Conservation (phyloP, 2,888 invertebrate genomes). For the Thereva unica region DNA sequence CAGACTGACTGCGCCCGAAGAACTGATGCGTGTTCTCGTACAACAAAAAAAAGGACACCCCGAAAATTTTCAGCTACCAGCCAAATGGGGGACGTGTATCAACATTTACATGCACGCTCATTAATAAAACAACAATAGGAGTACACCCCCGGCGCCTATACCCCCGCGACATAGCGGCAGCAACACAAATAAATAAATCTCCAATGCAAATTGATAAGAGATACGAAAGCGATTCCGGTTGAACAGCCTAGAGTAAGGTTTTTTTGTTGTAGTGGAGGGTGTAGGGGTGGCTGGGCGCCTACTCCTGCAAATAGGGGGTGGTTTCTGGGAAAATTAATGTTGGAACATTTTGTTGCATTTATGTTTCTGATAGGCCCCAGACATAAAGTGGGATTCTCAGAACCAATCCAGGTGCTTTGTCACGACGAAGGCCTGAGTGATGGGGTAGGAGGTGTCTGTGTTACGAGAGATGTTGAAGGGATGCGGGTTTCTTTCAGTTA, state of each 20-base stretch:
- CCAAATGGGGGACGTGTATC: constrained; percentile 7
- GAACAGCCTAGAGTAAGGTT: constrained; percentile 1
- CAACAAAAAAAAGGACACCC: not conserved
- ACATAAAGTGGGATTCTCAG: too few species aligned
- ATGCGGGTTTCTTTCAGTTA: too few species aligned
- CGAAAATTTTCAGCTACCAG: constrained; percentile 2
- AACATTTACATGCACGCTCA: constrained; percentile 22
- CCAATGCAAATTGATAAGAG: constrained; percentile 35
- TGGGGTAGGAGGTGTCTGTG: too few species aligned
- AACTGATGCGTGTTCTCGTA: constrained; percentile 23
- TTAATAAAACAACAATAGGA: constrained; percentile 35
- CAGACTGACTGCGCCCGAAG: constrained; percentile 21
- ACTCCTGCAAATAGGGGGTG: too few species aligned
- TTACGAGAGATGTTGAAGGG: too few species aligned
- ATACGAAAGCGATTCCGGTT: constrained; percentile 14
- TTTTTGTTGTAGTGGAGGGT: not conserved
- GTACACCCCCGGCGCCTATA: too few species aligned
- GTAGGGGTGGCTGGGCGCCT: too few species aligned
- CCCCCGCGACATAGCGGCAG: not conserved
- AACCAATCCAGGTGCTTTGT: too few species aligned
- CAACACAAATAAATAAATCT: constrained; percentile 35
- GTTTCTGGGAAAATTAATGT: too few species aligned
- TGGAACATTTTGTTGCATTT: too few species aligned
- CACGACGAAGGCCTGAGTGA: too few species aligned
- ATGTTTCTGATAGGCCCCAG: too few species aligned